phyloP scores from a whole-genome alignment of 1,140 invertebrate species.

The Cydia strobilella region DNA sequence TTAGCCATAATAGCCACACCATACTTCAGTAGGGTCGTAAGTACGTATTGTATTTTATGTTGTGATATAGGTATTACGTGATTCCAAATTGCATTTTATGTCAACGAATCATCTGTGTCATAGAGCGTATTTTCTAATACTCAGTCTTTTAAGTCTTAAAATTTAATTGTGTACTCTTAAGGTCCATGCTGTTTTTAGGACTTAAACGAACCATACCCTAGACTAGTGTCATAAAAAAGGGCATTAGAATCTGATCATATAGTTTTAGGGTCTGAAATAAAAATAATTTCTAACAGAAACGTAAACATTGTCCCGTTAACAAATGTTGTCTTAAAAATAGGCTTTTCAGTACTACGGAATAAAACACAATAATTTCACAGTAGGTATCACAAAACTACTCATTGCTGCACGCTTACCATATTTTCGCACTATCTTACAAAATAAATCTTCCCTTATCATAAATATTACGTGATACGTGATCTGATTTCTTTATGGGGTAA shows the following conservation, averaged over 20 bases:
- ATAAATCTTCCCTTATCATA: background rate
- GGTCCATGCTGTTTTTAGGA: background rate
- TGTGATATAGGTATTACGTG: conserved; percentile 5
- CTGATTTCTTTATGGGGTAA: background rate
- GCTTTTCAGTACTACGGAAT: no score
- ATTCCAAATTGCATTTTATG: conserved; percentile 21
- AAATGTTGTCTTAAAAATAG: no score
- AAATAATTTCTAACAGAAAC: no score
- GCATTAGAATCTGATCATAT: no score
- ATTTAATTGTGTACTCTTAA: background rate
- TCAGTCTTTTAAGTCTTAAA: background rate
- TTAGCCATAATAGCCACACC: background rate
- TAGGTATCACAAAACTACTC: background rate
- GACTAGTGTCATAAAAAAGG: no score
- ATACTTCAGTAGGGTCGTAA: background rate
- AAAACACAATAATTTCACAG: no score
- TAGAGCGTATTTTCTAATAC: background rate
- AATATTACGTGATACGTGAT: background rate
- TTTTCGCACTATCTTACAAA: background rate
- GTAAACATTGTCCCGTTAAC: no score
- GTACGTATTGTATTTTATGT: background rate
- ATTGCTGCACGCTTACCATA: background rate
- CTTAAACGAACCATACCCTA: no score
- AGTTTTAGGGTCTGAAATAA: no score
- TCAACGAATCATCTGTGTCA: conserved; percentile 10